Evolutionary conservation across 2,888 invertebrate species (phyloP).

Genomic region (Coronaproctus castanopsis): DNA sequence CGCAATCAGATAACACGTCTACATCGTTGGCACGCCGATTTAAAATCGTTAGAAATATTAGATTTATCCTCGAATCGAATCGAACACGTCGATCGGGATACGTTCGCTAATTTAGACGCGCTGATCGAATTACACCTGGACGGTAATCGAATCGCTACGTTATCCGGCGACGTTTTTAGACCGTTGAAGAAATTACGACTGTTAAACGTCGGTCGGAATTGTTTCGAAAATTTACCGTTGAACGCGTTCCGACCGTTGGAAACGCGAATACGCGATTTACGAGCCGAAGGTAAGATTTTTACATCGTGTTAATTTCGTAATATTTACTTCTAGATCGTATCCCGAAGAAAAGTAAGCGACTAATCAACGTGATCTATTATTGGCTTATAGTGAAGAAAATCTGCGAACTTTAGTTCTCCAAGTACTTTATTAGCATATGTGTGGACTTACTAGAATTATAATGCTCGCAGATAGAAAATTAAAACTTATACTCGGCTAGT

Average conservation of each 20-base stretch:
- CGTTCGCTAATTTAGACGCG: slow-evolving; percentile 54
- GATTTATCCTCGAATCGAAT: slow-evolving; percentile 70
- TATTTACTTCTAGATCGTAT: no score
- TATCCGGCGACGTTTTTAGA: slow-evolving; percentile 49
- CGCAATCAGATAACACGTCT: slow-evolving; percentile 60
- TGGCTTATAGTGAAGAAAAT: no score
- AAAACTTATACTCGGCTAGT: no score
- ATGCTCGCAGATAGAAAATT: no score
- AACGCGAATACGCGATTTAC: slow-evolving; percentile 49
- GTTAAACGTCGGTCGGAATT: slow-evolving; percentile 63
- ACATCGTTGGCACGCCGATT: slow-evolving; percentile 58
- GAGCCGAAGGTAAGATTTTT: slow-evolving; percentile 55
- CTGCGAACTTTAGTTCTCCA: no score
- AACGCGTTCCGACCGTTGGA: slow-evolving; percentile 58
- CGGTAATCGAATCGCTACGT: slow-evolving; percentile 60
- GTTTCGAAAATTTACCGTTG: slow-evolving; percentile 56
- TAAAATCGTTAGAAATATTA: slow-evolving; percentile 53
- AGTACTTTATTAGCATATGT: no score
- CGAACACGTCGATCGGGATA: slow-evolving; percentile 49
- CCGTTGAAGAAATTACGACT: slow-evolving; percentile 51
- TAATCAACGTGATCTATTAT: no score
- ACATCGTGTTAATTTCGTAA: no score
- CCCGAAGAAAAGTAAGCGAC: no score
- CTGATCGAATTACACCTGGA: slow-evolving; percentile 55
- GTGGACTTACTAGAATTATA: no score